Conservation (phyloP, 1,140 invertebrate genomes). For the Sycobia sp. region DNA sequence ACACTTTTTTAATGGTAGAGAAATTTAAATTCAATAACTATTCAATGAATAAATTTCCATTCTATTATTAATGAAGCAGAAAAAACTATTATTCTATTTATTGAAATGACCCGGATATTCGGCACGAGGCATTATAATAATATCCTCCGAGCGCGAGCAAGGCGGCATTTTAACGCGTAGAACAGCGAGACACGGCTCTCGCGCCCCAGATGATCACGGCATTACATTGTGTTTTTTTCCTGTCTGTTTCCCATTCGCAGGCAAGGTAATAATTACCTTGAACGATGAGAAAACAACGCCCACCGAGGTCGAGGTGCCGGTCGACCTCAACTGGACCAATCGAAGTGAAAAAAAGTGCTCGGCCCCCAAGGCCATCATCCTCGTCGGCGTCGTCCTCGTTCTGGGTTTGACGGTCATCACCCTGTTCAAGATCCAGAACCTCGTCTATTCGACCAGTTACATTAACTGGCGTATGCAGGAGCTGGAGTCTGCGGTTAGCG, state of each 20-base stretch:
- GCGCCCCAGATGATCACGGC: conserved; percentile 29
- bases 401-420: conserved; percentile 26
- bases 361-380: conserved; percentile 13
- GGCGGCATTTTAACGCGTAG: background rate
- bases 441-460: conserved; percentile 31
- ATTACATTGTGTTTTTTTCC: no score
- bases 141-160: conserved; percentile 11
- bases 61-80: no score
- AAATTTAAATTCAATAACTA: no score
- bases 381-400: conserved; percentile 18
- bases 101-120: no score
- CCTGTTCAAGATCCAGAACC: conserved; percentile 31
- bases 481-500: conserved; percentile 25
- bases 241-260: conserved; percentile 25
- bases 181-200: conserved; percentile 2
- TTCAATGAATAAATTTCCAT: no score
- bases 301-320: conserved; percentile 34
- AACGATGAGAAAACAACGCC: conserved; percentile 33
- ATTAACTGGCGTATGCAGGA: conserved; percentile 32
- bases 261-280: conserved; percentile 37
- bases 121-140: no score
- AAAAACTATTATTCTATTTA: no score
- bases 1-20: no score
- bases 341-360: conserved; percentile 17
- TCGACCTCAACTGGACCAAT: conserved; percentile 31